Conservation (phyloP, 2,888 invertebrate genomes). For the Salticus scenicus region DNA sequence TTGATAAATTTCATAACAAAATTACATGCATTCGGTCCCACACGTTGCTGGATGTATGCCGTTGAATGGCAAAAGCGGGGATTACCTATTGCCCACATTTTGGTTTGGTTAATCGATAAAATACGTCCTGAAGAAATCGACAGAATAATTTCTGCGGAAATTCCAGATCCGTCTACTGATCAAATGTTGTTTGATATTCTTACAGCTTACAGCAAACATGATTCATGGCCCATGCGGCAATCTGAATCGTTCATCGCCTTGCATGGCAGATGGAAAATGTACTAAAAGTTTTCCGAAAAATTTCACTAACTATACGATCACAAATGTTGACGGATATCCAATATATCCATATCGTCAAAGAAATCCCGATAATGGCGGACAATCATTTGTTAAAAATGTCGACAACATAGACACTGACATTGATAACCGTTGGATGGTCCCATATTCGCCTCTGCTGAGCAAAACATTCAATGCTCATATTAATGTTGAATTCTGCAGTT, state of each 20-base stretch:
- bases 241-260: slow-evolving; percentile 26
- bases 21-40: too few relatives aligned
- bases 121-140: too few relatives aligned
- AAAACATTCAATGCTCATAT: slow-evolving; percentile 24
- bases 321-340: slow-evolving; percentile 32
- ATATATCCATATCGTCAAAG: slow-evolving; percentile 40
- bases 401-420: slow-evolving; percentile 20
- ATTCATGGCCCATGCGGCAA: slow-evolving; percentile 1
- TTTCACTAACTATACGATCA: slow-evolving; percentile 24
- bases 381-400: slow-evolving; percentile 26
- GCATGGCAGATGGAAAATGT: slow-evolving; percentile 42
- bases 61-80: too few relatives aligned
- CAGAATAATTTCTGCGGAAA: too few relatives aligned
- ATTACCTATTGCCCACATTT: too few relatives aligned
- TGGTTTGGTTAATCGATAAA: too few relatives aligned
- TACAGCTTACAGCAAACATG: slow-evolving; percentile 5
- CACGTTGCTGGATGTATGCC: too few relatives aligned
- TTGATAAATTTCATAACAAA: too few relatives aligned
- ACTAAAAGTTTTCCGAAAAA: slow-evolving; percentile 30
- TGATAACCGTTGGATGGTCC: neutral
- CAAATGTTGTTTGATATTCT: too few relatives aligned
- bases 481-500: slow-evolving; percentile 31
- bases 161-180: too few relatives aligned
- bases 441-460: slow-evolving; percentile 22
- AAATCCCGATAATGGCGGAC: slow-evolving; percentile 31